Conservation (phyloP, 2,113 vertebrate genomes). For the Micronycteris hirsuta region DNA sequence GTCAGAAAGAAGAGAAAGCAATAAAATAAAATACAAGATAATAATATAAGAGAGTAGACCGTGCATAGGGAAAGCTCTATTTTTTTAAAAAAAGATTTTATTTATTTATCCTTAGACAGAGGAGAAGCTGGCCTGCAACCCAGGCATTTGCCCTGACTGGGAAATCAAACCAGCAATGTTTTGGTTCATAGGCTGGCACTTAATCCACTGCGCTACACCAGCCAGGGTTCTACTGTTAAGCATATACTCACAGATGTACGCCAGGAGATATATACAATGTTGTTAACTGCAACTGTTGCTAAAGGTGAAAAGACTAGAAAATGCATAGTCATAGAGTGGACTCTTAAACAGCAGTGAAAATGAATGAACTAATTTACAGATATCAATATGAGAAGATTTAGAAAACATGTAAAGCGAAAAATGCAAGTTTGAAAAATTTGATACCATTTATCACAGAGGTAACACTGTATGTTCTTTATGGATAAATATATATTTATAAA, state of each 20-base stretch:
- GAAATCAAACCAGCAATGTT: too few relatives aligned
- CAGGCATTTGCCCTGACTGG: too few relatives aligned
- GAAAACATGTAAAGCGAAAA: slow-evolving; percentile 24
- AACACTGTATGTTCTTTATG: not conserved
- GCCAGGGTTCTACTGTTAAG: not conserved
- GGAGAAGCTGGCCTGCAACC: too few relatives aligned
- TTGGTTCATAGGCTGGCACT: too few relatives aligned
- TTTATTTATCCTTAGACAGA: too few relatives aligned
- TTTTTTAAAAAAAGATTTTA: too few relatives aligned
- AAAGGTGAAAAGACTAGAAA: not conserved
- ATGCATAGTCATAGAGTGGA: not conserved
- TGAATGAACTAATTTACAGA: not conserved
- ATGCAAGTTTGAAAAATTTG: not conserved
- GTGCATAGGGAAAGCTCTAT: not conserved
- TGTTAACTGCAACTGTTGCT: not conserved
- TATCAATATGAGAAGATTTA: not conserved
- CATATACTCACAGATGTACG: not conserved
- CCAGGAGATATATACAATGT: not conserved
- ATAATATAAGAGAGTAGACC: not conserved
- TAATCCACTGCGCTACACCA: too few relatives aligned
- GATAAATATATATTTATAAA: not conserved
- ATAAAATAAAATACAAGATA: not conserved
- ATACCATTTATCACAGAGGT: not conserved
- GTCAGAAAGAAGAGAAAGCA: not conserved
- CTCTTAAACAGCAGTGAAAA: slow-evolving; percentile 33